phyloP scores from a whole-genome alignment of 2,797 vertebrate species.

The Glyptemys insculpta region DNA sequence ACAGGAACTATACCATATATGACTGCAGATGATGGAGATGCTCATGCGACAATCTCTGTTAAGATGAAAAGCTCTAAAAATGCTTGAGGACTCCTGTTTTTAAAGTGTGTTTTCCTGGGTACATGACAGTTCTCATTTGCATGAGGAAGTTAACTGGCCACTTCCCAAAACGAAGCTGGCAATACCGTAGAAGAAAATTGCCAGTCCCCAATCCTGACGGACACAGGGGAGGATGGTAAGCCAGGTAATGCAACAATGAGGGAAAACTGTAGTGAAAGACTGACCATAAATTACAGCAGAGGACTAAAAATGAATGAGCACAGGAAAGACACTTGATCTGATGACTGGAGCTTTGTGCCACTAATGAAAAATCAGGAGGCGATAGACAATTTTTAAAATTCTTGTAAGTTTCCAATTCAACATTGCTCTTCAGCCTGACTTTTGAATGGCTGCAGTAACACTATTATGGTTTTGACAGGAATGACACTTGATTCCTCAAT shows the following conservation, averaged over 20 bases:
- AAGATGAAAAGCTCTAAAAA: neutral
- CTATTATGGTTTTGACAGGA: accelerated
- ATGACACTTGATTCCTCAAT: neutral
- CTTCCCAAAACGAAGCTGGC: neutral
- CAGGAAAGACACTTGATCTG: neutral
- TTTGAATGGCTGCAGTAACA: neutral
- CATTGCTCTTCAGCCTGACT: neutral
- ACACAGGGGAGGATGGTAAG: neutral
- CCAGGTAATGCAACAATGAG: neutral
- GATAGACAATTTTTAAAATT: too few relatives aligned
- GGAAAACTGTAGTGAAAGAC: neutral
- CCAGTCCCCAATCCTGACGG: neutral
- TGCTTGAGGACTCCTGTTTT: neutral
- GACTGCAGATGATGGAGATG: neutral
- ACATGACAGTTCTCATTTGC: neutral
- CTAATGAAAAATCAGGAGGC: neutral
- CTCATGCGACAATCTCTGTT: neutral
- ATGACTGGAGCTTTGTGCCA: neutral
- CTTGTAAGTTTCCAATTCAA: neutral
- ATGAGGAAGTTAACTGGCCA: neutral
- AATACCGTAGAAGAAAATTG: neutral
- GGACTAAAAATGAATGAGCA: neutral
- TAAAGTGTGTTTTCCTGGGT: neutral
- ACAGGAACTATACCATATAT: neutral
- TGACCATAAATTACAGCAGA: neutral